A percentile compares a stretch with the other conserved stretches of the same genome.
Conservation (phyloP, 2,888 invertebrate genomes). For the Dichetophora obliterata region DNA sequence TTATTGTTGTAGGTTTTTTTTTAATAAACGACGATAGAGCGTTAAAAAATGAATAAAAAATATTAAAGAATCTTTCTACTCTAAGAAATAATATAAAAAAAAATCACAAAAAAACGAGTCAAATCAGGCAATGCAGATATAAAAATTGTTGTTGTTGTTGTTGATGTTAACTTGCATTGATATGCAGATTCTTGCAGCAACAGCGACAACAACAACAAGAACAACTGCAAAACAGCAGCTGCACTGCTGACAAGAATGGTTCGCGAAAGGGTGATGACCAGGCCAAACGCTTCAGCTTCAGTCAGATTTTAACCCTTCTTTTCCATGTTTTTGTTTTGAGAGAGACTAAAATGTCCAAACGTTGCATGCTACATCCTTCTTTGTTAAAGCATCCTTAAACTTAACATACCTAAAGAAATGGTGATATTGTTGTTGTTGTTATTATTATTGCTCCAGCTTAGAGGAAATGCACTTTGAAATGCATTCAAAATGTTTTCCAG, state of each 20-base stretch:
- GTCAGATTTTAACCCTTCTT: slow-evolving; percentile 10
- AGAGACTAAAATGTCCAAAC: neutral
- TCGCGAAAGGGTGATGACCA: slow-evolving; percentile 37
- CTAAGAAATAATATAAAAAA: slow-evolving; percentile 12
- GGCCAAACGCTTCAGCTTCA: neutral
- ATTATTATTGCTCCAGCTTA: neutral
- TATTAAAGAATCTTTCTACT: slow-evolving; percentile 2
- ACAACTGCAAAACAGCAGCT: slow-evolving; percentile 33
- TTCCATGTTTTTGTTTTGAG: neutral
- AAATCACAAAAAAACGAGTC: neutral
- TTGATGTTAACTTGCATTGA: slow-evolving; percentile 20
- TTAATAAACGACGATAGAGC: neutral
- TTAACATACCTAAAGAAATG: neutral
- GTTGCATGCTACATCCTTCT: slow-evolving; percentile 8
- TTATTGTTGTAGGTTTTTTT: slow-evolving; percentile 3
- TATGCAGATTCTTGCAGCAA: slow-evolving; percentile 38
- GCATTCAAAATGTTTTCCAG: slow-evolving; percentile 12
- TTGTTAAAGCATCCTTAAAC: slow-evolving; percentile 22
- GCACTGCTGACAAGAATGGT: slow-evolving; percentile 35
- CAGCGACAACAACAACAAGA: slow-evolving; percentile 40
- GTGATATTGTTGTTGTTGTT: neutral
- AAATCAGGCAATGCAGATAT: too few relatives aligned
- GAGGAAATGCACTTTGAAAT: slow-evolving; percentile 33
- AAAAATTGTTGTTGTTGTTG: too few relatives aligned
- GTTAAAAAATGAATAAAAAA: neutral